Conservation (phyloP, 2,797 vertebrate genomes). For the Heliangelus exortis region DNA sequence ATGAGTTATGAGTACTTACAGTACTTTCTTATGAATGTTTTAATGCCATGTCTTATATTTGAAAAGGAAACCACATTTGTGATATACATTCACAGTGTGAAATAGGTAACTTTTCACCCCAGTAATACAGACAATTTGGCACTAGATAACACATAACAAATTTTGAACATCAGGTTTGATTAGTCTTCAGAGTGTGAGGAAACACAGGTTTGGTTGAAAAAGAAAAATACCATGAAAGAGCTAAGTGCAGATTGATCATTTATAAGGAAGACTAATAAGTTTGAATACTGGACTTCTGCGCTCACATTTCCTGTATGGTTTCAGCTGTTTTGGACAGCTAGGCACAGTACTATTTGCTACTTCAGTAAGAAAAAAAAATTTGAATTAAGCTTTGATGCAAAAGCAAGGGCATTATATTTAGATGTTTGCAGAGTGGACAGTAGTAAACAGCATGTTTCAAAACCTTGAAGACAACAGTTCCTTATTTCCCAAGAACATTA, state of each 20-base stretch:
- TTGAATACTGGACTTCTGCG: neutral
- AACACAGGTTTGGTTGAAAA: neutral
- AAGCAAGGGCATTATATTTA: conserved; percentile 29
- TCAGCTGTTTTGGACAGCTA: neutral
- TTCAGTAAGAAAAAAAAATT: conserved; percentile 47
- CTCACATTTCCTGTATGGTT: neutral
- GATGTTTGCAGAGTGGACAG: neutral
- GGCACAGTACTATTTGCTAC: neutral
- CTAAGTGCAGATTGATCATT: neutral
- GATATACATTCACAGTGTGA: neutral
- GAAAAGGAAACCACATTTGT: neutral
- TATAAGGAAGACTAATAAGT: neutral
- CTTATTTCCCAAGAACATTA: conserved; percentile 58
- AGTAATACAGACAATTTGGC: neutral
- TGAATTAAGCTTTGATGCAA: neutral
- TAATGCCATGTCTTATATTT: neutral
- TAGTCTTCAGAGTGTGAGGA: neutral
- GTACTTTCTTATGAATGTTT: neutral
- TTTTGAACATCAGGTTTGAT: neutral
- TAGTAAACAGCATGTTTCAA: conserved; percentile 46
- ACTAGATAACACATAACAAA: neutral
- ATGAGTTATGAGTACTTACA: neutral
- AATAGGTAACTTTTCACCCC: neutral
- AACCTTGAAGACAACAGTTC: conserved; percentile 31
- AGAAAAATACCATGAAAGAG: neutral